phyloP scores from a whole-genome alignment of 2,888 invertebrate genomes.

The Trichacis sp. region DNA sequence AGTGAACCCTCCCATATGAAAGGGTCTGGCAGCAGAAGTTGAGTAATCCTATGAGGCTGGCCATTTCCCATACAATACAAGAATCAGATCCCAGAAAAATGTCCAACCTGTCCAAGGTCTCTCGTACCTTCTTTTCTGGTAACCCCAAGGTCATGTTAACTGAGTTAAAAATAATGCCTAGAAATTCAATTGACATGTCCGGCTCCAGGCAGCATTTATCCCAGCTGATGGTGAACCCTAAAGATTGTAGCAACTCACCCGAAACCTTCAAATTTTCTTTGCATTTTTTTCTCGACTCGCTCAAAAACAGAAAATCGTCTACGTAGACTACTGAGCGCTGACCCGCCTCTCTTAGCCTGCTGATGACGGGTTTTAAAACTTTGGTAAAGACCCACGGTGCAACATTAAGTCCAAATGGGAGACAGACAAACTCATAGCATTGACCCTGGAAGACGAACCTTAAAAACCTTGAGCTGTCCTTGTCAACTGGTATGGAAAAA shows the following conservation, averaged over 20 bases:
- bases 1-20: background rate
- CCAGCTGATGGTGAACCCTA: background rate
- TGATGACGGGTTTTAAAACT: constrained; percentile 7
- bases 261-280: background rate
- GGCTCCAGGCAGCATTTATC: background rate
- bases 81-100: background rate
- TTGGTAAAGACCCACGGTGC: constrained; percentile 12
- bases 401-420: constrained; percentile 6
- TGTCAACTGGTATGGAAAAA: background rate
- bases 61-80: background rate
- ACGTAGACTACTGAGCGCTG: background rate
- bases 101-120: background rate
- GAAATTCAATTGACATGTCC: background rate
- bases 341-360: background rate
- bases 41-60: background rate
- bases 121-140: background rate
- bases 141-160: background rate
- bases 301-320: background rate
- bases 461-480: background rate
- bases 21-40: background rate
- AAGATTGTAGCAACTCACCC: background rate
- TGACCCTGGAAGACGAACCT: background rate
- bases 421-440: constrained; percentile 2
- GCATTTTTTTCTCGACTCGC: background rate
- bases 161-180: background rate